Evolutionary conservation across 2,888 invertebrate genomes (phyloP).

Genomic region (Dynastes maya): DNA sequence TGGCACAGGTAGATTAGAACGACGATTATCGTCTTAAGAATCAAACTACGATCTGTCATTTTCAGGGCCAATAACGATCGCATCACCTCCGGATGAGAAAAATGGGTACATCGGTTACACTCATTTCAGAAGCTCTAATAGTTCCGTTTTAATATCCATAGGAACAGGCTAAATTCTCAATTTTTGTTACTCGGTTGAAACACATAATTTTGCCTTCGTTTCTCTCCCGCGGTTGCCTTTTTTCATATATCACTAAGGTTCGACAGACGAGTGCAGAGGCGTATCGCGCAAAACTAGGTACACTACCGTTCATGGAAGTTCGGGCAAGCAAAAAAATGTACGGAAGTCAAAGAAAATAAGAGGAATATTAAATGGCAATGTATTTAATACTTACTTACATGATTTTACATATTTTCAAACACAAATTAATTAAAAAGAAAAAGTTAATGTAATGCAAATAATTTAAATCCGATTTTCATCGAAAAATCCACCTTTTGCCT

Average conservation of each 20-base stretch:
- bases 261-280: too few species aligned
- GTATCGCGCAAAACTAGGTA: too few species aligned
- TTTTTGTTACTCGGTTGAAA: background rate
- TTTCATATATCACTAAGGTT: constrained; percentile 1
- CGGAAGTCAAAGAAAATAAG: too few species aligned
- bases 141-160: background rate
- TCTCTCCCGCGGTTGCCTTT: constrained; percentile 52
- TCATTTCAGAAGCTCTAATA: constrained; percentile 15
- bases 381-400: too few species aligned
- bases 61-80: background rate
- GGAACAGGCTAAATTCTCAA: constrained; percentile 8
- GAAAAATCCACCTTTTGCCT: too few species aligned
- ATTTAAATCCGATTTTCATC: too few species aligned
- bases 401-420: too few species aligned
- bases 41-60: background rate
- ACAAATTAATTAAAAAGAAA: too few species aligned
- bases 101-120: constrained; percentile 9
- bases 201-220: background rate
- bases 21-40: background rate
- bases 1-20: background rate
- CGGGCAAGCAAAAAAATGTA: too few species aligned
- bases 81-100: constrained; percentile 23
- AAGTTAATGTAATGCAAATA: too few species aligned
- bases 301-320: too few species aligned
- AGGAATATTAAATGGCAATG: too few species aligned